phyloP scores from a whole-genome alignment of 2,797 vertebrate species.

The Enteromius afrohamiltoni region DNA sequence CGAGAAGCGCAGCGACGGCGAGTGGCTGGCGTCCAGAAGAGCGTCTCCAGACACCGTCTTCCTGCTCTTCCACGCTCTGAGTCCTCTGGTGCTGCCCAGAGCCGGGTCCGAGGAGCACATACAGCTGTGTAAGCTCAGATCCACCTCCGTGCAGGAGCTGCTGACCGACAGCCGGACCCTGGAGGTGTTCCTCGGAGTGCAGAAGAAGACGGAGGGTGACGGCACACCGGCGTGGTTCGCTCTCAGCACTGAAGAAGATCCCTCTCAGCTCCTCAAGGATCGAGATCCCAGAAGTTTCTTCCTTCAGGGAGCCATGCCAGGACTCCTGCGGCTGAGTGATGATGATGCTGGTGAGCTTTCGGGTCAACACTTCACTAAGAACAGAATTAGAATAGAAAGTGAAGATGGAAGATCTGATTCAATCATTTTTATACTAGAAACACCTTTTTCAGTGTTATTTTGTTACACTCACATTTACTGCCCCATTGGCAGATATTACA shows the following conservation, averaged over 20 bases:
- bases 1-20: slow-evolving; percentile 81
- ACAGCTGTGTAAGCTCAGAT: slow-evolving; percentile 80
- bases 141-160: slow-evolving; percentile 76
- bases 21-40: slow-evolving; percentile 83
- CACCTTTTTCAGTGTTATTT: too few species aligned
- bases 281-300: slow-evolving; percentile 79
- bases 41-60: slow-evolving; percentile 79
- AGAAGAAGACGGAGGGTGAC: slow-evolving; percentile 76
- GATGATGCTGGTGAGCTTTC: slow-evolving; percentile 86
- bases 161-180: slow-evolving; percentile 72
- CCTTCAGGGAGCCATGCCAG: slow-evolving; percentile 82
- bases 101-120: slow-evolving; percentile 63
- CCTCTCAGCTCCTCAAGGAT: slow-evolving; percentile 77
- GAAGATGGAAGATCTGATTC: too few species aligned
- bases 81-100: slow-evolving; percentile 78
- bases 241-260: slow-evolving; percentile 74
- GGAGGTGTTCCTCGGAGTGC: slow-evolving; percentile 89
- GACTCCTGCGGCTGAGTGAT: slow-evolving; percentile 84
- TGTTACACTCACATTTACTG: too few species aligned
- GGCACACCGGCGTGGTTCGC: slow-evolving; percentile 90
- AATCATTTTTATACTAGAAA: too few species aligned
- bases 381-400: too few species aligned
- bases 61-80: slow-evolving; percentile 86
- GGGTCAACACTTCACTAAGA: background rate
- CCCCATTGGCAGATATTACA: too few species aligned